Conservation (phyloP, 1,140 invertebrate species). For the Pseudachorutes palmiensis region DNA sequence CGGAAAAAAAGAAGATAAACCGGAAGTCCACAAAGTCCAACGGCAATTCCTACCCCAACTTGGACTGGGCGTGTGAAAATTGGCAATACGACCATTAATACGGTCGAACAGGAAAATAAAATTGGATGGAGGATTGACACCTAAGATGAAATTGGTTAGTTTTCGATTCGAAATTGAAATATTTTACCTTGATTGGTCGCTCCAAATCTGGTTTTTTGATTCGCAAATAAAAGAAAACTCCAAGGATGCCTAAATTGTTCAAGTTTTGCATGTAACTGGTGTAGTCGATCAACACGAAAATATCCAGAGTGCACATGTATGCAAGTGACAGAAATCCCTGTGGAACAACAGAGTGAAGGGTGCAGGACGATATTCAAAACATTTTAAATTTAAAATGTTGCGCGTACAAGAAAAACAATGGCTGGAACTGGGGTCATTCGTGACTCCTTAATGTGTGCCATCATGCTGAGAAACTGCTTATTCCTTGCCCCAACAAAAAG, state of each 20-base stretch:
- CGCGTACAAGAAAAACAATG: conserved; percentile 75
- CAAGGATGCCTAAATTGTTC: conserved; percentile 76
- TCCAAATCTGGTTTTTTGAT: conserved; percentile 60
- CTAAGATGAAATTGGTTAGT: conserved; percentile 47
- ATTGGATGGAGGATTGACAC: conserved; percentile 66
- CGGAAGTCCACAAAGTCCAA: conserved; percentile 78
- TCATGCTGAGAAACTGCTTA: conserved; percentile 52
- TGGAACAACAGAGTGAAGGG: conserved; percentile 50
- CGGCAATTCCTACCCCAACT: conserved; percentile 69
- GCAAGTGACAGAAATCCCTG: conserved; percentile 61
- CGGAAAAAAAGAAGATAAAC: conserved; percentile 70
- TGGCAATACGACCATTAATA: conserved; percentile 73
- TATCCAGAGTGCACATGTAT: conserved; percentile 74
- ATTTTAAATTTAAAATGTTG: conserved; percentile 18
- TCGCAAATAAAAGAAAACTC: conserved; percentile 78
- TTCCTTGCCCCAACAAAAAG: conserved; percentile 88
- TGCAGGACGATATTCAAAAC: conserved; percentile 26
- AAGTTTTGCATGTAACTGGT: conserved; percentile 84
- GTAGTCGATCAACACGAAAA: conserved; percentile 84
- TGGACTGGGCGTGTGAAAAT: conserved; percentile 66
- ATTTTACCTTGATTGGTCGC: conserved; percentile 59
- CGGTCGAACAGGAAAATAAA: conserved; percentile 69
- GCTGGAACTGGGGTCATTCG: conserved; percentile 80
- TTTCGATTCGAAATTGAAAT: conserved; percentile 2
- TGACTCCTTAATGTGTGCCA: conserved; percentile 76